Conservation (phyloP, 37 sponge, comb jelly and placozoan genomes). For the Bolinopsis microptera region DNA sequence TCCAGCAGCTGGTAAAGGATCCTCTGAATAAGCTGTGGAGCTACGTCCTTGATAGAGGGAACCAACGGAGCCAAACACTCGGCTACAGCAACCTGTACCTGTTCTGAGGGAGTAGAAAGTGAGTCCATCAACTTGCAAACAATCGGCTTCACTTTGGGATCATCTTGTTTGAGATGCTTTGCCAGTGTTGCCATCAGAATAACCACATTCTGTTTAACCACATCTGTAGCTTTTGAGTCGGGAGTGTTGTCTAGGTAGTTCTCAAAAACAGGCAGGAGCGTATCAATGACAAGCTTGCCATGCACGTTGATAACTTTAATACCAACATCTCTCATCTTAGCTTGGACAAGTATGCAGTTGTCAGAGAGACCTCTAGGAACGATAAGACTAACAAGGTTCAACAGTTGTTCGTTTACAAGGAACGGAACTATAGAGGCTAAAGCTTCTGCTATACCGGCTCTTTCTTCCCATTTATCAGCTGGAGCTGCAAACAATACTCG, state of each 20-base stretch:
- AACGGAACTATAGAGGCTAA: conserved; percentile 71
- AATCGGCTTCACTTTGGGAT: conserved; percentile 87
- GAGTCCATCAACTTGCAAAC: conserved; percentile 79
- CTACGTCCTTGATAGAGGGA: conserved; percentile 74
- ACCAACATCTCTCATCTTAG: conserved; percentile 76
- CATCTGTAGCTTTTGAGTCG: conserved; percentile 75
- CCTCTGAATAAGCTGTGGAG: conserved; percentile 74
- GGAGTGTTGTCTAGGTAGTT: conserved; percentile 70
- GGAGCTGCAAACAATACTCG: background rate
- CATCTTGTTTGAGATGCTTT: conserved; percentile 83
- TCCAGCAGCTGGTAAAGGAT: conserved; percentile 89
- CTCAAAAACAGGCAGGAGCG: conserved; percentile 85
- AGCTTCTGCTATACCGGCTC: conserved; percentile 84
- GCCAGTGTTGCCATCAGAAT: conserved; percentile 95
- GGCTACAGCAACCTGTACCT: conserved; percentile 93
- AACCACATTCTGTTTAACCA: conserved; percentile 80
- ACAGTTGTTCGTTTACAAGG: conserved; percentile 50
- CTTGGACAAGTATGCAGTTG: conserved; percentile 69
- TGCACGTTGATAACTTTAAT: conserved; percentile 74
- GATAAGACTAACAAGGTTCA: conserved; percentile 73
- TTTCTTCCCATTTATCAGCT: conserved; percentile 80
- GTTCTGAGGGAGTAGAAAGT: conserved; percentile 95
- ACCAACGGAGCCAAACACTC: conserved; percentile 88
- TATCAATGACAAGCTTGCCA: conserved; percentile 75
- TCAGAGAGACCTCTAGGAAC: conserved; percentile 79